Percentiles rank a stretch among this genome's conserved stretches.
phyloP scores from a whole-genome alignment of 2,113 vertebrate species.

The Catharus bicknelli region DNA sequence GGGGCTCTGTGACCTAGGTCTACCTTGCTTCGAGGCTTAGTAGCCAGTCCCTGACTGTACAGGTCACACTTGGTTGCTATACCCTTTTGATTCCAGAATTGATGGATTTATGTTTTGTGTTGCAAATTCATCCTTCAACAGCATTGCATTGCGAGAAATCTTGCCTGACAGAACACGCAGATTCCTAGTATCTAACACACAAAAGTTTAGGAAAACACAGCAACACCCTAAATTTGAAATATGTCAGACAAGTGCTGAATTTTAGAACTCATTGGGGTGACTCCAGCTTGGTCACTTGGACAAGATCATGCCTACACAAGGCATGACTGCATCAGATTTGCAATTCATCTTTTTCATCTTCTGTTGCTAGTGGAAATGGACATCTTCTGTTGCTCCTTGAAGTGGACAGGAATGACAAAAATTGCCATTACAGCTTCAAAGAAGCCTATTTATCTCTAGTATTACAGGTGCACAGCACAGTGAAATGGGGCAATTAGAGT shows the following conservation, averaged over 20 bases:
- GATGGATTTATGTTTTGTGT: not conserved
- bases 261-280: not conserved
- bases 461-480: slow-evolving; percentile 1
- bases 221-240: not conserved
- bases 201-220: not conserved
- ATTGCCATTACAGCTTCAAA: slow-evolving; percentile 16
- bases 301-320: not conserved
- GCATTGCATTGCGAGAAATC: not conserved
- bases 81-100: not conserved
- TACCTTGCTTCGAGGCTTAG: not conserved
- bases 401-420: slow-evolving; percentile 4
- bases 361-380: slow-evolving; percentile 34
- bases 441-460: slow-evolving; percentile 5
- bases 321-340: not conserved
- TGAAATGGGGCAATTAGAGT: slow-evolving; percentile 24
- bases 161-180: not conserved
- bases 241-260: not conserved
- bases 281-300: not conserved
- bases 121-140: not conserved
- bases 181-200: not conserved
- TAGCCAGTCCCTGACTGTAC: not conserved
- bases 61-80: not conserved
- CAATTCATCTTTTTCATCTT: not conserved
- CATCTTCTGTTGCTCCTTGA: not conserved
- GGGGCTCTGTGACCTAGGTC: not conserved